A percentile compares a stretch with the other conserved stretches of the same genome.
Conservation (phyloP, 1,140 invertebrate species). For the Trissolcus basalis region DNA sequence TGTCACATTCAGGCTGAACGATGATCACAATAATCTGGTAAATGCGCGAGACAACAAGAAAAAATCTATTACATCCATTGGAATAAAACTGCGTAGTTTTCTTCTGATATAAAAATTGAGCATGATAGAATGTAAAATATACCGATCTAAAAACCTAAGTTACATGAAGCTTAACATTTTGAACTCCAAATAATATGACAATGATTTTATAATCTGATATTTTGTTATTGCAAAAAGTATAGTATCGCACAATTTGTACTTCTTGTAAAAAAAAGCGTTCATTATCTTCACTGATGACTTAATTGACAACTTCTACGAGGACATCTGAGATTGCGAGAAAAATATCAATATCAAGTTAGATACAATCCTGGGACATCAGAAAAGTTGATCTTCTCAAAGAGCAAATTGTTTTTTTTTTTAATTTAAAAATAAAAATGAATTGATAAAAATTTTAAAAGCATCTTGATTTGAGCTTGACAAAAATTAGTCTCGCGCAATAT, state of each 20-base stretch:
- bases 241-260: constrained; percentile 19
- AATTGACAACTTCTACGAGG: too few species aligned
- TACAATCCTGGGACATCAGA: too few species aligned
- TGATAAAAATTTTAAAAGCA: not conserved
- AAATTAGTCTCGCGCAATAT: not conserved
- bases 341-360: too few species aligned
- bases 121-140: too few species aligned
- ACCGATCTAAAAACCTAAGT: too few species aligned
- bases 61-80: not conserved
- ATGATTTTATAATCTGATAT: constrained; percentile 1
- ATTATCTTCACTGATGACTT: not conserved
- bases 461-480: constrained; percentile 2
- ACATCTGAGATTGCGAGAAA: too few species aligned
- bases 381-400: too few species aligned
- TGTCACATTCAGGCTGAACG: constrained; percentile 9
- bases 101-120: too few species aligned
- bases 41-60: constrained; percentile 18
- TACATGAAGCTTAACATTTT: too few species aligned
- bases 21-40: constrained; percentile 16
- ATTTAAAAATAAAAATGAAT: not conserved
- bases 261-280: constrained; percentile 5
- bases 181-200: not conserved
- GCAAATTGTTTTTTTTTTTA: too few species aligned
- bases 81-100: too few species aligned
- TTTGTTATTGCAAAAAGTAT: constrained; percentile 17